Conservation (phyloP, 2,797 vertebrate genomes). For the Chrosomus eos region DNA sequence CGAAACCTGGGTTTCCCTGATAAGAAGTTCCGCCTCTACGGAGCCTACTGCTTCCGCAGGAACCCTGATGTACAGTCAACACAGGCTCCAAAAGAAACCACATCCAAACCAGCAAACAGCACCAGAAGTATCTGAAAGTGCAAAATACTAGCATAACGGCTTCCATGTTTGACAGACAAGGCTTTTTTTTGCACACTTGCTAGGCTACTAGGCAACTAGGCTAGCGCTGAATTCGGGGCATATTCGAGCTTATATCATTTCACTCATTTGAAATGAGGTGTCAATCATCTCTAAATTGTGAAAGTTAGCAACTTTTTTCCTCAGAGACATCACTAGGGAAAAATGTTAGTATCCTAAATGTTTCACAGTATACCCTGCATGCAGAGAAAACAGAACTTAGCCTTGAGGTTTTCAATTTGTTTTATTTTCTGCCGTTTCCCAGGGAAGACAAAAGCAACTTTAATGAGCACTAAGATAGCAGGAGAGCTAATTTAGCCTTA, state of each 20-base stretch:
- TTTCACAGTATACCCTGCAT: constrained; percentile 59
- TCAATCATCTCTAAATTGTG: constrained; percentile 27
- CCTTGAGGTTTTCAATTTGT: constrained; percentile 46
- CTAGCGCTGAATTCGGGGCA: constrained; percentile 56
- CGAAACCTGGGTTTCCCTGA: constrained; percentile 92
- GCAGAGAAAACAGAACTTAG: constrained; percentile 41
- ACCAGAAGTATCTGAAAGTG: constrained; percentile 58
- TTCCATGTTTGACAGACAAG: constrained; percentile 65
- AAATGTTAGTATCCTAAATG: constrained; percentile 46
- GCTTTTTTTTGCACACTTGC: constrained; percentile 55
- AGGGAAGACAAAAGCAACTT: constrained; percentile 49
- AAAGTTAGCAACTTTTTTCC: constrained; percentile 9
- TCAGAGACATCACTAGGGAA: neutral
- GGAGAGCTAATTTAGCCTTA: constrained; percentile 46
- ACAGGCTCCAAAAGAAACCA: constrained; percentile 44
- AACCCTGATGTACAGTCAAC: constrained; percentile 58
- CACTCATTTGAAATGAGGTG: constrained; percentile 37
- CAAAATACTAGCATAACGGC: constrained; percentile 55
- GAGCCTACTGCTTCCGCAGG: constrained; percentile 89
- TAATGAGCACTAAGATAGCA: constrained; percentile 55
- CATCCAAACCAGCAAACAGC: constrained; percentile 58
- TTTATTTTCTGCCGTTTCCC: constrained; percentile 38
- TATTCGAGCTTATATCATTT: constrained; percentile 30
- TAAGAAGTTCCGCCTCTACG: constrained; percentile 90
- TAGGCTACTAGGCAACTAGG: constrained; percentile 55